Conservation (phyloP, 2,888 invertebrate species). For the Oscheius sp. region DNA sequence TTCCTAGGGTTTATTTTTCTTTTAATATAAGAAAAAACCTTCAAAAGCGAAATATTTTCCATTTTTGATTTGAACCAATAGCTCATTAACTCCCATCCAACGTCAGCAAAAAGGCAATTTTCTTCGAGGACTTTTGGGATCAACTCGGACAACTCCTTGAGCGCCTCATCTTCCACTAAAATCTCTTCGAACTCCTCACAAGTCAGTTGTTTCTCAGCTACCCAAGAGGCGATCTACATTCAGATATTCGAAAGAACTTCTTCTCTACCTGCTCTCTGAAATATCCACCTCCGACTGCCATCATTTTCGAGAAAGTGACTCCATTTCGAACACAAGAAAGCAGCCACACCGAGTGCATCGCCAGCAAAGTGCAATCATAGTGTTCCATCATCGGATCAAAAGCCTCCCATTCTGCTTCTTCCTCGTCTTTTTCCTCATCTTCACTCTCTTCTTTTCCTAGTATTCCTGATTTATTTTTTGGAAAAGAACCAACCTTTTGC, state of each 20-base stretch:
- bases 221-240: constrained; percentile 30
- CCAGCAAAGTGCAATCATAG: constrained; percentile 8
- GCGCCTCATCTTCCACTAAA: not conserved
- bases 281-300: constrained; percentile 17
- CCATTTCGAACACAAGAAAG: not conserved
- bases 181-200: not conserved
- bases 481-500: too few relatives aligned
- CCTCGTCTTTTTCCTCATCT: not conserved
- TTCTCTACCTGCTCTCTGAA: constrained; percentile 24
- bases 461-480: too few relatives aligned
- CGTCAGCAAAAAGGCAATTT: constrained; percentile 40
- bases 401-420: constrained; percentile 19
- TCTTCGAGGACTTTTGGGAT: constrained; percentile 4
- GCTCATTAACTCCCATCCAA: constrained; percentile 56
- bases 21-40: not conserved
- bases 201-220: constrained; percentile 3
- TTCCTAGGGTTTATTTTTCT: not conserved
- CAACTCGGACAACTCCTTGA: constrained; percentile 1
- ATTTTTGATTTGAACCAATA: constrained; percentile 47
- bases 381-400: constrained; percentile 24
- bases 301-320: constrained; percentile 10
- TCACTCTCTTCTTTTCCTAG: not conserved
- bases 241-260: not conserved
- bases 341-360: constrained; percentile 14
- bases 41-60: constrained; percentile 4